Evolutionary conservation across 2,113 vertebrate genomes (phyloP).

Genomic region (Origma solitaria): DNA sequence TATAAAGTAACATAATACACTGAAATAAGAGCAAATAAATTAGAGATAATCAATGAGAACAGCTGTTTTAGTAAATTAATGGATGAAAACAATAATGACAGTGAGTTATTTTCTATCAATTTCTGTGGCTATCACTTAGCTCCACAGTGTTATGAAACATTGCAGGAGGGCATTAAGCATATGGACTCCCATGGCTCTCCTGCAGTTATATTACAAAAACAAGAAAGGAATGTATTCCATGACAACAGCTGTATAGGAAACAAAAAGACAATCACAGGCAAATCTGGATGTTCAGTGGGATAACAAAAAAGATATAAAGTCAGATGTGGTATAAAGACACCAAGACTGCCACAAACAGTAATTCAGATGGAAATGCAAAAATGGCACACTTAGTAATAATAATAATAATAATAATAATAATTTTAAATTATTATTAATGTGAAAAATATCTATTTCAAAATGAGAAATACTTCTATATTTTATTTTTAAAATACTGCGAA

Average conservation of each 20-base stretch:
- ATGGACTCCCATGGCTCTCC: not conserved
- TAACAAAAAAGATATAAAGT: not conserved
- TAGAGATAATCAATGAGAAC: not conserved
- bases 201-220: not conserved
- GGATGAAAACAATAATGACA: not conserved
- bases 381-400: not conserved
- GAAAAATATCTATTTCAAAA: not conserved
- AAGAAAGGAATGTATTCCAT: not conserved
- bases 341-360: not conserved
- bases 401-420: not conserved
- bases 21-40: not conserved
- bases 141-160: not conserved
- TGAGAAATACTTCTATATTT: not conserved
- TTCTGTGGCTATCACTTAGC: not conserved
- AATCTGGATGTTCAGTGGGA: not conserved
- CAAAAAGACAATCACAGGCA: not conserved
- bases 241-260: not conserved
- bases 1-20: not conserved
- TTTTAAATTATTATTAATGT: not conserved
- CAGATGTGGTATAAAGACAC: not conserved
- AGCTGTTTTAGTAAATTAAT: not conserved
- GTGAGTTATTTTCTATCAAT: not conserved
- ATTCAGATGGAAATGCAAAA: not conserved
- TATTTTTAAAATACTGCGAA: not conserved
- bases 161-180: not conserved